Percentiles rank a stretch among this genome's conserved stretches.
Evolutionary conservation across 2,888 invertebrate genomes (phyloP).

Genomic region (Schizaphis graminum): DNA sequence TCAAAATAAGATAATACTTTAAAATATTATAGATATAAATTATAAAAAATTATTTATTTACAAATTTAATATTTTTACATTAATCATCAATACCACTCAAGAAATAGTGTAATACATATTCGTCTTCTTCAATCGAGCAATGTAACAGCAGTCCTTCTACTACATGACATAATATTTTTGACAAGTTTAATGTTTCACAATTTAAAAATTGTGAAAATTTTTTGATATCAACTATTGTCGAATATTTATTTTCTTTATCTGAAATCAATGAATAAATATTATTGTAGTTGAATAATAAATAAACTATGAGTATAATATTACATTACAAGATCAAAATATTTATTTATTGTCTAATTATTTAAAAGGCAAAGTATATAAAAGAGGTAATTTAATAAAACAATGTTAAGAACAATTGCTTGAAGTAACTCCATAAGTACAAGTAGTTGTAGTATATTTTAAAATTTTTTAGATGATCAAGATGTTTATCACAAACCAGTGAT

Average conservation of each 20-base stretch:
- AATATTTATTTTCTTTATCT: conserved; percentile 71
- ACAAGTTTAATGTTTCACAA: conserved; percentile 83
- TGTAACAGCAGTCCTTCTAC: conserved; percentile 82
- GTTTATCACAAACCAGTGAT: too few relatives aligned
- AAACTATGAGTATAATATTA: background rate
- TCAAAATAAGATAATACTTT: background rate
- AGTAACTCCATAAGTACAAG: too few relatives aligned
- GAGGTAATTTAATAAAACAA: too few relatives aligned
- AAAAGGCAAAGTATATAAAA: too few relatives aligned
- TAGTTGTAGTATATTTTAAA: too few relatives aligned
- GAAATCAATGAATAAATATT: conserved; percentile 67
- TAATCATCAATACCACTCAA: conserved; percentile 74
- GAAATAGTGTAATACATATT: conserved; percentile 84
- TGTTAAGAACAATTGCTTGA: too few relatives aligned
- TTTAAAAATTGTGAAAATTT: conserved; percentile 84
- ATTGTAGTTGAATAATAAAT: background rate
- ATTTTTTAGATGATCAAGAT: too few relatives aligned
- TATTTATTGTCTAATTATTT: too few relatives aligned
- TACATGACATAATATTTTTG: conserved; percentile 82
- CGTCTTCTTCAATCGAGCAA: conserved; percentile 81
- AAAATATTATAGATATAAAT: background rate
- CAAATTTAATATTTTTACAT: background rate
- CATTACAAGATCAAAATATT: background rate
- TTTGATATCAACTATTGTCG: conserved; percentile 82
- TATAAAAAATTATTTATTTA: background rate